phyloP scores from a whole-genome alignment of 1,140 invertebrate genomes.

The Drosophila ogumai region DNA sequence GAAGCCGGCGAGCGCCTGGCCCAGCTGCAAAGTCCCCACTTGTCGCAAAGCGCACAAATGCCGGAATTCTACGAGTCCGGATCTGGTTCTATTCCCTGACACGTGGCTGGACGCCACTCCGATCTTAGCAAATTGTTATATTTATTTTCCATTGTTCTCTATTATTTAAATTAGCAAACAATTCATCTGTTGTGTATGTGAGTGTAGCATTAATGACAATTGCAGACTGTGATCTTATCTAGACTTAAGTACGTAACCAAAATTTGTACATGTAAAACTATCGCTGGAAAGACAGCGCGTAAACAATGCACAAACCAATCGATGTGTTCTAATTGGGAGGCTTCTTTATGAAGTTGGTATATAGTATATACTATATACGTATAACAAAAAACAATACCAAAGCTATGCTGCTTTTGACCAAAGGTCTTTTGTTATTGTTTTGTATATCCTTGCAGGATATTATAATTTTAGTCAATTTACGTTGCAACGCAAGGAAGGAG shows the following conservation, averaged over 20 bases:
- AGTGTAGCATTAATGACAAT: constrained; percentile 32
- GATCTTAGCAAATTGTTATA: constrained; percentile 43
- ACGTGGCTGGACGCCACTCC: constrained; percentile 2
- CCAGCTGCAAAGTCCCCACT: constrained; percentile 50
- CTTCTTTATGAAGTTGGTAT: no score
- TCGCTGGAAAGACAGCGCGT: not conserved
- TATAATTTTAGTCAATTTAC: not conserved
- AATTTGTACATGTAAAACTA: constrained; percentile 17
- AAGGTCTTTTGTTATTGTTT: no score
- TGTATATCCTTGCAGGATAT: no score
- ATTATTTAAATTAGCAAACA: constrained; percentile 16
- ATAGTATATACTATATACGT: no score
- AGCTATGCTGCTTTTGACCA: no score
- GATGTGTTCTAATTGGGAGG: not conserved
- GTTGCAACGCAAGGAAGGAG: no score
- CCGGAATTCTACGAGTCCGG: constrained; percentile 62
- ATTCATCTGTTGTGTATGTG: constrained; percentile 14
- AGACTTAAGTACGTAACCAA: constrained; percentile 57
- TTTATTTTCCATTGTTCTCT: constrained; percentile 35
- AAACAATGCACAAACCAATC: constrained; percentile 50
- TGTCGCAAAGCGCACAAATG: constrained; percentile 18
- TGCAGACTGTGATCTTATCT: constrained; percentile 72
- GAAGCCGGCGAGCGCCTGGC: constrained; percentile 62
- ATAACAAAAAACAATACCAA: not conserved
- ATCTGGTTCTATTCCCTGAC: constrained; percentile 63